A percentile compares a stretch with the other conserved stretches of the same genome.
These are phyloP conservation scores for Brachionichthys hirsutus DNA, from an alignment of 2,113 vertebrate species.

Conservation along the genomic window DNA sequence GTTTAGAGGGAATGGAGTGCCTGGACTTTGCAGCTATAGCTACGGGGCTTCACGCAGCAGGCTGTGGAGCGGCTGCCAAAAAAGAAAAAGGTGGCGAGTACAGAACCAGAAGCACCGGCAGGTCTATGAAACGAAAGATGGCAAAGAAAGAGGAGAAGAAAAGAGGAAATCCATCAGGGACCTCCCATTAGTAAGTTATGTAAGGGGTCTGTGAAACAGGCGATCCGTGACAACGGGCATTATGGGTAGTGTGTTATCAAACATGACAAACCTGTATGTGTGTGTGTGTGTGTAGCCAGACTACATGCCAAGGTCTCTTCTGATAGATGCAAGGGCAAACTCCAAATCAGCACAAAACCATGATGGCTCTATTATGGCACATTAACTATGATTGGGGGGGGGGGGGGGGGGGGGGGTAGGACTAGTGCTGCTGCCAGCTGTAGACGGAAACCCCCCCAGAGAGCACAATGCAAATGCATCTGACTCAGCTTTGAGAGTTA, in stretches of 20 bases:
- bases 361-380: constrained; percentile 54
- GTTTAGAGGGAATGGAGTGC: too few species aligned
- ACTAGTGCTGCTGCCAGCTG: too few species aligned
- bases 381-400: constrained; percentile 45
- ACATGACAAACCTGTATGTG: neutral
- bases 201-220: constrained; percentile 19
- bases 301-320: constrained; percentile 24
- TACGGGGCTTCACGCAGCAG: too few species aligned
- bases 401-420: neutral
- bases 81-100: too few species aligned
- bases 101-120: neutral
- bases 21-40: too few species aligned
- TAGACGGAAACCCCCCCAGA: neutral
- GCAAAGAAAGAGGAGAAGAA: neutral
- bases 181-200: neutral
- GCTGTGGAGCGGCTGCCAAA: too few species aligned
- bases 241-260: constrained; percentile 21
- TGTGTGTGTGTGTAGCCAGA: neutral
- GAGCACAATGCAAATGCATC: neutral
- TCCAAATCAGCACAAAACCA: constrained; percentile 38
- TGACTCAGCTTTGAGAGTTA: constrained; percentile 1
- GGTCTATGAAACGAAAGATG: constrained; percentile 1
- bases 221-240: neutral
- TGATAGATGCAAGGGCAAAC: constrained; percentile 37
- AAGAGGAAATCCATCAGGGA: neutral